A percentile compares a stretch with the other conserved stretches of the same genome.
These are phyloP conservation scores for Apoda limacodes DNA, from an alignment of 2,888 invertebrate species.

Conservation along the genomic window DNA sequence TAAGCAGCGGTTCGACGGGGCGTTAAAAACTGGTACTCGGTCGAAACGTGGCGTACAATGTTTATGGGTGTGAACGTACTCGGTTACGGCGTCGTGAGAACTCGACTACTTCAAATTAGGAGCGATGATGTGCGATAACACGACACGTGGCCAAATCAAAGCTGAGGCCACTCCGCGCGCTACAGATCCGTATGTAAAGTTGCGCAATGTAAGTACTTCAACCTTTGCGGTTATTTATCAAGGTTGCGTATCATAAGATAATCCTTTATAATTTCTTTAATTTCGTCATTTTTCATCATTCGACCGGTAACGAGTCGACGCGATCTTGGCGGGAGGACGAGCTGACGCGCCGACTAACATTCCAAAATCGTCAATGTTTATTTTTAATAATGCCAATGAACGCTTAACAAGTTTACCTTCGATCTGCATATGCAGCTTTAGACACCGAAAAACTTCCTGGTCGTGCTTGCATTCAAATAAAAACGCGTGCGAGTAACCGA, in stretches of 20 bases:
- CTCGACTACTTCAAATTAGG: conserved; percentile 38
- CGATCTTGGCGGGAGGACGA: conserved; percentile 57
- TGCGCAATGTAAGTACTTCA: no score
- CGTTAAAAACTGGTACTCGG: conserved; percentile 17
- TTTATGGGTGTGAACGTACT: conserved; percentile 57
- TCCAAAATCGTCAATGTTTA: conserved; percentile 54
- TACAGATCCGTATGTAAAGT: no score
- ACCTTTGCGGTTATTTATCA: no score
- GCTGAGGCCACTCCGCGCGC: no score
- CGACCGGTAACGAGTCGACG: conserved; percentile 58
- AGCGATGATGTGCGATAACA: conserved; percentile 37
- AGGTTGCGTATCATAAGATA: no score
- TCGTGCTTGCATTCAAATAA: conserved; percentile 9
- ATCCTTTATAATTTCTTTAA: no score
- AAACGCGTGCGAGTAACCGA: no score
- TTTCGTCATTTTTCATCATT: no score
- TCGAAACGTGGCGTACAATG: conserved; percentile 34
- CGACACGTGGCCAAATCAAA: conserved; percentile 43
- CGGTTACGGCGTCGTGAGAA: conserved; percentile 47
- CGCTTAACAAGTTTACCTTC: conserved; percentile 55
- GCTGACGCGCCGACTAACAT: conserved; percentile 48
- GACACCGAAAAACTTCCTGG: conserved; percentile 30
- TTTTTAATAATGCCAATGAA: conserved; percentile 62
- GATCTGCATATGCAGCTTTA: conserved; percentile 36
- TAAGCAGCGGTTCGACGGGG: conserved; percentile 38